Evolutionary conservation across 2,113 vertebrate genomes (phyloP), one percentile per base, ranked within the genome.

Genomic region (Nothobranchius kuhntae): DNA sequence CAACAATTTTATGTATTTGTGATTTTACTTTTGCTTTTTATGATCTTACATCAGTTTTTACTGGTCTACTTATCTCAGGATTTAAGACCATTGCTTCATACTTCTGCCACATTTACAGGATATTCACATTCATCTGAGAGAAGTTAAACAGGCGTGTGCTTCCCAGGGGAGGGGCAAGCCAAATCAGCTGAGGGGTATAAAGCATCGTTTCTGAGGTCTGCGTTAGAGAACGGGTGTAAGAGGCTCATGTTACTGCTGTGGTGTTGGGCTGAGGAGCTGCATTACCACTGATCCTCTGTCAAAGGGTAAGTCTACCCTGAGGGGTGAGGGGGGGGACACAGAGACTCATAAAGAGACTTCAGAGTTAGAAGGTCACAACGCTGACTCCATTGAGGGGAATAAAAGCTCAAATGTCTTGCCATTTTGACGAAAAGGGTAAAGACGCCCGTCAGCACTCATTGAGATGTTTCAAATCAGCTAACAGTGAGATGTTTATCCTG

Each of bases 371-470:
- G 90, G 88, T 91, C 88, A 88, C 21, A n/a, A 67, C 54, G 78
- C 78, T 80, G 81, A 89, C 83, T 88, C 64, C 71, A 76, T 57
- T 86, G 69, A 86, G 75, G 77, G 65, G 83, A 80, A 87, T 83
- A 80, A 89, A 90, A 81, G 83, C 81, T 88, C 80, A 89, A 87
- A 89, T 90, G 83, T 88, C 82, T 87, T 86, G 87, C 80, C 88
- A 89, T 91, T 90, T 90, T 58, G 79, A 64, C 63, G 65, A 26
- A 85, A 91, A 89, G 87, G 85, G 82, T 89, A 87, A 87, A 90
- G 83, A 85, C 84, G 71, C 68, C 83, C 77, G 71, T 88, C 88
- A 84, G 86, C 82, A 61, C 64, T 81, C 52, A 68, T 86, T 86
- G 78, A 57, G 68, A 76, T 83, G 74, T 75, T 83, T 71, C 57